A percentile compares a stretch with the other conserved stretches of the same genome.
Evolutionary conservation across 2,113 vertebrate genomes (phyloP).

Genomic region (Fregata magnificens): DNA sequence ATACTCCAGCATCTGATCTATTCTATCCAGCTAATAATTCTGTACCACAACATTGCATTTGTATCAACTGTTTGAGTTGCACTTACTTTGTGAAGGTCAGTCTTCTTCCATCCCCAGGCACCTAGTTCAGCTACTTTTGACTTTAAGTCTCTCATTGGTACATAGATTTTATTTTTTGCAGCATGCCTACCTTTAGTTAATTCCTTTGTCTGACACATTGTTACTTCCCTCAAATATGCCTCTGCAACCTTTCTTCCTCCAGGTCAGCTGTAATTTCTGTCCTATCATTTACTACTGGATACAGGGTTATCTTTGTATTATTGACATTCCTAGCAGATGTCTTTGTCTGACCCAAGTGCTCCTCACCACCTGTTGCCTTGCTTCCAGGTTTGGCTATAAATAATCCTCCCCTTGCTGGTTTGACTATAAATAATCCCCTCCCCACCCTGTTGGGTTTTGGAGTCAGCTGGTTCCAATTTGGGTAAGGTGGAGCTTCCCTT

Average conservation of each 20-base stretch:
- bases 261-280: conserved; percentile 44
- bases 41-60: background rate
- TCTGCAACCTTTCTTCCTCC: conserved; percentile 17
- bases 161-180: background rate
- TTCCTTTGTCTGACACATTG: conserved; percentile 9
- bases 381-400: conserved; percentile 44
- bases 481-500: background rate
- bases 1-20: background rate
- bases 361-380: background rate
- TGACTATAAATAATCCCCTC: conserved; percentile 48
- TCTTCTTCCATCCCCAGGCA: background rate
- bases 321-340: conserved; percentile 32
- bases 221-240: background rate
- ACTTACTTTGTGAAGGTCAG: background rate
- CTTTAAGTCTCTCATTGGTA: background rate
- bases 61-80: background rate
- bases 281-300: conserved; percentile 25
- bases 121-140: background rate
- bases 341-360: conserved; percentile 21
- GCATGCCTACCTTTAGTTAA: conserved; percentile 11
- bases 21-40: background rate
- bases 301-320: conserved; percentile 7
- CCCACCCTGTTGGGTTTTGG: background rate
- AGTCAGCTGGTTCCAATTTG: conserved; percentile 39
- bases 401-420: conserved; percentile 4